Evolutionary conservation across 2,113 vertebrate species (phyloP), one percentile per base, ranked within the genome.

Genomic region (Galemys pyrenaicus): DNA sequence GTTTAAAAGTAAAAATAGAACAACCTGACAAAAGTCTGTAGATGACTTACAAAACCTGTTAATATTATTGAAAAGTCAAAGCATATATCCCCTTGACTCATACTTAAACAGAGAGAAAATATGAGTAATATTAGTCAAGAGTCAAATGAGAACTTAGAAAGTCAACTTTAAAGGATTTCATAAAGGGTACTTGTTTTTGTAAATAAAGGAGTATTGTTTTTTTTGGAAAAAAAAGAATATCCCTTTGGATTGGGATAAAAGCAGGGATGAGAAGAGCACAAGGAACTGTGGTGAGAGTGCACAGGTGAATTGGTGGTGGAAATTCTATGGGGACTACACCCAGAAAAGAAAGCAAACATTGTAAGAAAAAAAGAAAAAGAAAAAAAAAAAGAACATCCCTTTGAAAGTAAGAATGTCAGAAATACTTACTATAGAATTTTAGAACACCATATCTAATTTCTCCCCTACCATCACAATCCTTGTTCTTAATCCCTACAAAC

Each of bases 21-120:
- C 26, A 13, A 60, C 11, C 51, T 54, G 16, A 83, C 15, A 68
- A 26, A 87, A 79, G 6, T 86, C 44, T 78, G 2, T 82, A 35
- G 37, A 32, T 91, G 32, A 22, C n/a, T 89, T 62, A 86, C 8
- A 30, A 73, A 68, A 87, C 5, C 44, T 20, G 15, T 78, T 81
- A 75, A 32, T 77, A 41, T n/a, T 88, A 41, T 56, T 87, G 32
- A 65, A 91, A 91, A 67, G 26, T 78, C 51, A 54, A 91, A 89
- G 46, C 54, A 26, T 41, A 8, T 64, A 20, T 49, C 35, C 19
- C 80, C 20, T 54, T 95, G 35, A 65, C 9, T 56, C 68, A 68
- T 73, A 68, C 24, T 92, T 81, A 91, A 80, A 64, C 75, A 84
- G 85, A 35, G 65, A 90, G 30, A 88, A 77, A 87, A 94, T 86